Percentiles rank a stretch among this genome's conserved stretches.
Conservation (phyloP, 2,113 vertebrate genomes). For the Neomonachus schauinslandi region DNA sequence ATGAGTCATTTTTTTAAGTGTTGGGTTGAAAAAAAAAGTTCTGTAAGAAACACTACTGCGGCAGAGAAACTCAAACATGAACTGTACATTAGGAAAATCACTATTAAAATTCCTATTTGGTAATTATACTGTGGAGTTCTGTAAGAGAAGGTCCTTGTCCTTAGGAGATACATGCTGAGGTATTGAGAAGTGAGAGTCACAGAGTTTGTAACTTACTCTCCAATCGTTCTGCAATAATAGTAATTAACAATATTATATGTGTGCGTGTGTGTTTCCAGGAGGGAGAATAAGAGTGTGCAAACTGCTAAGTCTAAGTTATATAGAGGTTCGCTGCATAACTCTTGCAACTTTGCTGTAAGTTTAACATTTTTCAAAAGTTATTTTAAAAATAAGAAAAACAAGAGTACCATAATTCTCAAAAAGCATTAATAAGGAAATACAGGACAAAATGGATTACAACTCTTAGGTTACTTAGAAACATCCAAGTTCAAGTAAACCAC, state of each 20-base stretch:
- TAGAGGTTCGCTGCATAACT: neutral
- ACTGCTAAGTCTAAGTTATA: neutral
- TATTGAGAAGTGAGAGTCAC: neutral
- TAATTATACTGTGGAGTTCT: neutral
- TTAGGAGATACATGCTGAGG: neutral
- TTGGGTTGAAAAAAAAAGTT: neutral
- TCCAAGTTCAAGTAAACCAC: neutral
- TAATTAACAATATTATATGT: neutral
- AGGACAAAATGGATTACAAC: neutral
- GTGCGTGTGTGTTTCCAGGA: no score
- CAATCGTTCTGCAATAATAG: neutral
- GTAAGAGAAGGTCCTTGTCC: neutral
- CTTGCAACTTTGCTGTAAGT: neutral
- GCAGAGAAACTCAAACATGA: neutral
- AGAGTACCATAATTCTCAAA: neutral
- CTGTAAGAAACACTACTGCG: neutral
- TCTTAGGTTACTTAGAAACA: constrained; percentile 28
- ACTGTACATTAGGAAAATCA: neutral
- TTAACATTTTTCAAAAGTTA: neutral
- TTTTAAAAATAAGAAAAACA: neutral
- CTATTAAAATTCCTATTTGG: neutral
- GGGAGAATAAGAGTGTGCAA: neutral
- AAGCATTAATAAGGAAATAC: neutral
- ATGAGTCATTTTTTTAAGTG: neutral
- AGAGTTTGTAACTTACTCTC: neutral